A percentile compares a stretch with the other conserved stretches of the same genome.
Conservation (phyloP, 2,888 invertebrate species). For the Sarcophaga rosellei region DNA sequence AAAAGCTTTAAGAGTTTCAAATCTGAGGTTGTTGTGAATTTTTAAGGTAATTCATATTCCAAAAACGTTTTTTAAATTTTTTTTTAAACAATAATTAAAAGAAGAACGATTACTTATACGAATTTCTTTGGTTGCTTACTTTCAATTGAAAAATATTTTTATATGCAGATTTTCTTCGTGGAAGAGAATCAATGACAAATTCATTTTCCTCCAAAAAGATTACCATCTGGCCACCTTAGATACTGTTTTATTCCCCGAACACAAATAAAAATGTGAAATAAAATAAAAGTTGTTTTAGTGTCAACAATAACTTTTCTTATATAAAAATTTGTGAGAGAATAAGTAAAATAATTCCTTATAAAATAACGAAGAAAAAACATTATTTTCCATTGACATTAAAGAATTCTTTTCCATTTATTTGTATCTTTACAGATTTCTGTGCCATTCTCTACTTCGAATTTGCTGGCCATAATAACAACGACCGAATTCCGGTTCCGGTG, state of each 20-base stretch:
- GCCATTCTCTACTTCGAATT: neutral
- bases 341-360: conserved; percentile 33
- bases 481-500: neutral
- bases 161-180: too few species aligned
- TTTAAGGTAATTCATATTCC: too few species aligned
- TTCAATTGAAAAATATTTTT: too few species aligned
- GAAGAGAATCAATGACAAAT: neutral
- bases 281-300: conserved; percentile 36
- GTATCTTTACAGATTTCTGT: conserved; percentile 57
- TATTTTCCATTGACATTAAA: conserved; percentile 40
- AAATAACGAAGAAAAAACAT: conserved; percentile 27
- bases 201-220: neutral
- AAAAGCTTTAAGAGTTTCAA: too few species aligned
- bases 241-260: neutral
- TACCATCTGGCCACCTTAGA: neutral
- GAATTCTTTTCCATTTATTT: conserved; percentile 32
- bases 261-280: conserved; percentile 22
- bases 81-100: too few species aligned
- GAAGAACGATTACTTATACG: too few species aligned
- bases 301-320: conserved; percentile 53
- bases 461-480: conserved; percentile 2
- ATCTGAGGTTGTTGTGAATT: too few species aligned
- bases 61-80: too few species aligned
- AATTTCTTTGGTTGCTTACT: too few species aligned
- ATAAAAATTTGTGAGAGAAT: conserved; percentile 17